Base-by-base conservation (phyloP, 2,113 vertebrate genomes). In the Sander lucioperca region DNA sequence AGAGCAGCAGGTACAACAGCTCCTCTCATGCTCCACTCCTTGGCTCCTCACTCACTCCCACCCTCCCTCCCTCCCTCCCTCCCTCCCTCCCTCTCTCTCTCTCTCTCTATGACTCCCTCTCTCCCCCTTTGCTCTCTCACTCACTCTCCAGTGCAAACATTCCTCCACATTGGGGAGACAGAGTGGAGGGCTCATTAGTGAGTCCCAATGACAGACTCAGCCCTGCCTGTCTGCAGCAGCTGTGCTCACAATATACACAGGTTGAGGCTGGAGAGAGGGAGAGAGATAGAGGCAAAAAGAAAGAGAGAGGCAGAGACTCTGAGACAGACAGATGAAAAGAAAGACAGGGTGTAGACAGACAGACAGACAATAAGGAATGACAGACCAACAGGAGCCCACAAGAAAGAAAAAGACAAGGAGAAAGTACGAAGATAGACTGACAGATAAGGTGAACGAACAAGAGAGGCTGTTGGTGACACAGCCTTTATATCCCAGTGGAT, bases 1-100 rank as follows among this genome's bases (percentile, higher is more conserved):
- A 80, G 84, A 89, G 88, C 86, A 93, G 89, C 90, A 94, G 94
- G 93, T 92, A 93, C 64, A 18, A 83, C 80, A 61, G 82, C 86
- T 88, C 81, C 82, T 90, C 87, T 89, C 82, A 77, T 81, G 70
- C 90, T 85, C 74, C 78, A 53, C 84, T 89, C 73, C 83, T 86
- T 77, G 62, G 47, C 83, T 89, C 68, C 79, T 80, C 71, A n/a
- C 83, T 76, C 69, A 0, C 85, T 78, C 80, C 3, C 84, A 30
- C 59, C 14, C 82, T 16, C 67, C 12, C 67, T 51, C 45, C 5
- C 45, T 2, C 72, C 56, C 74, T 21, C 54, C 45, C 84, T 78
- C 64, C 67, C 65, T 76, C 80, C 36, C 64, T 51, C 77, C 74
- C 77, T 87, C 73, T 67, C 89, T 87, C 88, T n/a, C 45, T 8